phyloP scores from a whole-genome alignment of 2,888 invertebrate species.

The Andrena camellia region DNA sequence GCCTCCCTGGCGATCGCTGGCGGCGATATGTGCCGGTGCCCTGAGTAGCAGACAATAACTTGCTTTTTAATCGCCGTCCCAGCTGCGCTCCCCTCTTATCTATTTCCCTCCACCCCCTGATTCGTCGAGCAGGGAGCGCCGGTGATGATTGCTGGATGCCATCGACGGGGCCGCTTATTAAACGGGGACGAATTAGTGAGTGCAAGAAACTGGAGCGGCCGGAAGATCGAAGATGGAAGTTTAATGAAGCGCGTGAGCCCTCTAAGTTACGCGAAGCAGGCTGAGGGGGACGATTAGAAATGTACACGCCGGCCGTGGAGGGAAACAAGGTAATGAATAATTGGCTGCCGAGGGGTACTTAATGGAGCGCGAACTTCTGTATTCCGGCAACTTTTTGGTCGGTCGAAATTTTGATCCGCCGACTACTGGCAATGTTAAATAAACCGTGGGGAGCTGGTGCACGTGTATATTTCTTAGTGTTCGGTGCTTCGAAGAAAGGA shows the following conservation, averaged over 20 bases:
- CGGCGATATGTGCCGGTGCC: conserved; percentile 10
- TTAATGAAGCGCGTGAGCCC: conserved; percentile 35
- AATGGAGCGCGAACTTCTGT: conserved; percentile 1
- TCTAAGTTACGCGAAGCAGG: conserved; percentile 4
- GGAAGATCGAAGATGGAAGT: conserved; percentile 20
- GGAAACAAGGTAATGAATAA: conserved; percentile 20
- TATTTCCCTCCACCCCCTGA: neutral
- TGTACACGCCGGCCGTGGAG: neutral
- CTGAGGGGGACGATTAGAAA: conserved; percentile 12
- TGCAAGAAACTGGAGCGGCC: conserved; percentile 4
- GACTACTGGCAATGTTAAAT: neutral
- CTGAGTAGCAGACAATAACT: conserved; percentile 18
- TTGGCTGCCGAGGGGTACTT: neutral
- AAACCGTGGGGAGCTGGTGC: too few relatives aligned
- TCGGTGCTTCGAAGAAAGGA: neutral
- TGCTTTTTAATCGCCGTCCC: conserved; percentile 4
- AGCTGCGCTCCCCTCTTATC: neutral
- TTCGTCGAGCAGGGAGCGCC: neutral
- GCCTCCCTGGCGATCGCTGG: conserved; percentile 20
- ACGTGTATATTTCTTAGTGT: neutral
- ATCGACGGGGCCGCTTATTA: neutral
- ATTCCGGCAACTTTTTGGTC: neutral
- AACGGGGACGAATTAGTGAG: conserved; percentile 22
- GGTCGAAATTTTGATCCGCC: neutral
- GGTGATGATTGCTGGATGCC: conserved; percentile 14